Conservation (phyloP, 1,140 invertebrate genomes). For the Eumaeus atala region DNA sequence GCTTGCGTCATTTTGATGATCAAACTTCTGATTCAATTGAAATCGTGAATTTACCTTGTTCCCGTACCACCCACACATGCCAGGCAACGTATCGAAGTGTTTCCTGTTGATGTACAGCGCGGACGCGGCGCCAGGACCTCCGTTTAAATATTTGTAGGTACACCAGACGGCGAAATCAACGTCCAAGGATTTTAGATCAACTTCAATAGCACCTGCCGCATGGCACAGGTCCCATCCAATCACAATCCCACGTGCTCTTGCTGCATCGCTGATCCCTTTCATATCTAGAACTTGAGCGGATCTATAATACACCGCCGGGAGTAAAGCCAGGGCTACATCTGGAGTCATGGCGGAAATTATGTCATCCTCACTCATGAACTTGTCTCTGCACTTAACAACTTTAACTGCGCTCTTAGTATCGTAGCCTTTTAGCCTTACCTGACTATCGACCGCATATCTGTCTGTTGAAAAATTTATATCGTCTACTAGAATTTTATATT, state of each 20-base stretch:
- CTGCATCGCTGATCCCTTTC: slow-evolving; percentile 43
- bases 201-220: slow-evolving; percentile 41
- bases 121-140: slow-evolving; percentile 46
- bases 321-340: slow-evolving; percentile 46
- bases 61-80: slow-evolving; percentile 55
- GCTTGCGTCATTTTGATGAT: slow-evolving; percentile 44
- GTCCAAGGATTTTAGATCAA: slow-evolving; percentile 45
- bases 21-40: slow-evolving; percentile 47
- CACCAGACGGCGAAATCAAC: slow-evolving; percentile 61
- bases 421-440: slow-evolving; percentile 47
- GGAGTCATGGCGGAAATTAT: slow-evolving; percentile 50
- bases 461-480: slow-evolving; percentile 60
- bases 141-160: slow-evolving; percentile 61
- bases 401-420: slow-evolving; percentile 48
- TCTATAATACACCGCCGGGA: slow-evolving; percentile 53
- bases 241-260: slow-evolving; percentile 39
- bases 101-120: slow-evolving; percentile 53
- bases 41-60: slow-evolving; percentile 53
- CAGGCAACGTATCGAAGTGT: slow-evolving; percentile 44
- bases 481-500: slow-evolving; percentile 55
- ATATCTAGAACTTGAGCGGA: slow-evolving; percentile 54
- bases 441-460: slow-evolving; percentile 53
- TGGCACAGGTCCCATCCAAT: slow-evolving; percentile 62
- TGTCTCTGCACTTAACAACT: slow-evolving; percentile 35
- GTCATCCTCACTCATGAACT: slow-evolving; percentile 44